Conservation (phyloP, 2,113 vertebrate species). For the Anthoscopus minutus region DNA sequence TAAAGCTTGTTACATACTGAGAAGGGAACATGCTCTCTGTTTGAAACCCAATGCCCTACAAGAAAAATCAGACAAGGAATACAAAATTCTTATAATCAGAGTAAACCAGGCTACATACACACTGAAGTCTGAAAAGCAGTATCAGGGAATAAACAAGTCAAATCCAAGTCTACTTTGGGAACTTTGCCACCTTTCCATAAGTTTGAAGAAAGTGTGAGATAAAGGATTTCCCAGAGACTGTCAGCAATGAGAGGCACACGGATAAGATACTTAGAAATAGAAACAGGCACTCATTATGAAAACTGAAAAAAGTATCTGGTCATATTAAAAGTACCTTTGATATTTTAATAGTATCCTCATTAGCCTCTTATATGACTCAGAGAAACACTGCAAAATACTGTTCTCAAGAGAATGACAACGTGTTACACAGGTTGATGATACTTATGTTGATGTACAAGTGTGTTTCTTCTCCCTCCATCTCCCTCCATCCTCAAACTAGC, state of each 20-base stretch:
- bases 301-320: background rate
- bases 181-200: background rate
- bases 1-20: background rate
- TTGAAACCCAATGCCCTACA: background rate
- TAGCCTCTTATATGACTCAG: background rate
- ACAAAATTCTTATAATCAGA: background rate
- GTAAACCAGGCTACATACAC: background rate
- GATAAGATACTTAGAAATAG: background rate
- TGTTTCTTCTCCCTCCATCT: background rate
- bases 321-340: background rate
- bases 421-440: background rate
- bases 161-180: background rate
- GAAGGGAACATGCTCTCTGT: background rate
- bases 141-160: background rate
- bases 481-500: background rate
- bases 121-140: background rate
- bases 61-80: background rate
- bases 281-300: background rate
- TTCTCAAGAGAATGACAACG: background rate
- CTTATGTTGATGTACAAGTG: background rate
- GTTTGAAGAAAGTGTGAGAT: background rate
- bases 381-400: background rate
- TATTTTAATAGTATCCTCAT: background rate
- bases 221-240: background rate
- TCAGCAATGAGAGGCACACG: background rate